Base-by-base conservation (phyloP, 2,888 invertebrate species). In the Ichneumoninae sp. region DNA sequence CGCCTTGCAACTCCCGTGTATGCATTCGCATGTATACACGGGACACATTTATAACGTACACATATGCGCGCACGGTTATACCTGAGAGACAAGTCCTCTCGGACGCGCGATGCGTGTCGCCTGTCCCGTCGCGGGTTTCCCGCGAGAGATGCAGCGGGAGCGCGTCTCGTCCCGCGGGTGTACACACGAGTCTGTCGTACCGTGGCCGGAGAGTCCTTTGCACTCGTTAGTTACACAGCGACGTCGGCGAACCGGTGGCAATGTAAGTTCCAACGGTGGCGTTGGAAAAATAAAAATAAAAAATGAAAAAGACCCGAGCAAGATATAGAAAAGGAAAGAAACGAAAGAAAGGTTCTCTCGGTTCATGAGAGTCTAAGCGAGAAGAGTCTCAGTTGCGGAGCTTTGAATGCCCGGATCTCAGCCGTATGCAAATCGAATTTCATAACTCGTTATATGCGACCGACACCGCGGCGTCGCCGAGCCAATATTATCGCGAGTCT, bases 361-460 rank as follows among this genome's bases (percentile, higher is more conserved):
- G 50, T 77, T 68, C 73, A 66, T 54, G 63, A 22, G 65, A 75
- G 65, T 30, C 79, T 26, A 52, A 77, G 81, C 84, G 77, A 66
- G 81, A 85, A 85, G 81, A 85, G 75, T 85, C 81, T 60, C 79
- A 65, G 70, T 75, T 78, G 78, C 76, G 77, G 77, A 78, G 81
- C 70, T 81, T 79, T 66, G 70, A 78, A 82, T 81, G 78, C 79
- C 81, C 81, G 85, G 78, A 82, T 81, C 75, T 85, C 57, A 22
- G 74, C 36, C 69, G 87, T 88, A 90, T 91, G 92, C 89, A 92
- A 91, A 92, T 90, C 88, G 88, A 90, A 89, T 91, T 92, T 92
- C 91, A 91, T 91, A 91, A 91, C 90, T 91, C 88, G 90, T 85
- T 85, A 85, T 85, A 81, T 70, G 76, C 65, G 66, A 47, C 74